Base-by-base conservation (phyloP, 2,797 vertebrate species). In the Cercopithecus neglectus region DNA sequence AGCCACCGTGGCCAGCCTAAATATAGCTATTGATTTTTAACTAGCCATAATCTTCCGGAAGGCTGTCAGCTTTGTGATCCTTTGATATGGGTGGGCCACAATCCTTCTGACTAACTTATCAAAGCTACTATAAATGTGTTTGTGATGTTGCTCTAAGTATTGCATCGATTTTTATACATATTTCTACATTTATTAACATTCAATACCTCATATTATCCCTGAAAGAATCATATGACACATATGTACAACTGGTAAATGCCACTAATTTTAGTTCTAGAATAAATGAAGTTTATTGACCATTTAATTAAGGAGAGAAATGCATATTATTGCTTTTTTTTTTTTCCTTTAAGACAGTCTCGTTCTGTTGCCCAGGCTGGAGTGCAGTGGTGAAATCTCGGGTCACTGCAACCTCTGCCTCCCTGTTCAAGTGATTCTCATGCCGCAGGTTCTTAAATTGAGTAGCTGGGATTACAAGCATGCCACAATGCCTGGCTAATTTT, bases 11-110 rank as follows among this genome's bases (percentile, higher is more conserved):
- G 53, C 53, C 53, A 1, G 7, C 53, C 7, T 53, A 53, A 53
- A 53, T 21, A 53, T 21, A 53, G 53, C 11, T 95, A 59, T 96
- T 93, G 96, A 97, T 95, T 97, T 96, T 97, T 95, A 95, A 89
- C 59, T 48, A 59, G 30, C 21, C 80, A 10, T 87, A 86, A 78
- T 70, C 16, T 89, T 97, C 67, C 79, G 92, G 91, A 85, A 94
- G 89, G 10, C 30, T 94, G 11, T 59, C 95, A 57, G 83, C 86
- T 89, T 91, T 82, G 81, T 94, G 83, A 84, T 93, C 59, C 39
- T 93, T 79, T 8, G 12, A 19, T 86, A 41, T 70, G 48, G 48
- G 48, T 48, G 48, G 48, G 48, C 48, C 39, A 95, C n/a, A 67
- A 33, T 44, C 39, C 1, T 90, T 44, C 8, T 81, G 44, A 94